Conservation (phyloP, 2,888 invertebrate genomes). For the Tetragonula carbonaria region DNA sequence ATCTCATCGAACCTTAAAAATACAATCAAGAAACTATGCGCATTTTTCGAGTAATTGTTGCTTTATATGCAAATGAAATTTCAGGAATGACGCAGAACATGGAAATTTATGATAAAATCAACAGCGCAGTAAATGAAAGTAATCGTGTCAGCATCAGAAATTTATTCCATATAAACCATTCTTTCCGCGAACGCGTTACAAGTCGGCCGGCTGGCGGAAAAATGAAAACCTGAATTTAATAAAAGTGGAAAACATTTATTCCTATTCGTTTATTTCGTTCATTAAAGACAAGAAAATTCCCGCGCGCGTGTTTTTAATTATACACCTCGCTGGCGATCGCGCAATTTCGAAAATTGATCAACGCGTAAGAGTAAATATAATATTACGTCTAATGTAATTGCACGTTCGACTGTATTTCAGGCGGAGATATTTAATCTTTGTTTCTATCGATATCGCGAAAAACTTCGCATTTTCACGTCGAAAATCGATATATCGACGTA, state of each 20-base stretch:
- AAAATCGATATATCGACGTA: not conserved
- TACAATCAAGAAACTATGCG: not conserved
- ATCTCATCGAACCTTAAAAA: not conserved
- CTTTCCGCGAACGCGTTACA: not conserved
- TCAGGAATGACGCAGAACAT: not conserved
- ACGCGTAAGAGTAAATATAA: not conserved
- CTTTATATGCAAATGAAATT: not conserved
- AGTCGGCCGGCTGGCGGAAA: not conserved
- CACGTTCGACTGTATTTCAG: not conserved
- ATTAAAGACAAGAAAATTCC: not conserved
- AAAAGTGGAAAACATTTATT: not conserved
- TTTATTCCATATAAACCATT: not conserved
- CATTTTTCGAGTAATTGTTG: not conserved
- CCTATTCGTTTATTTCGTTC: not conserved
- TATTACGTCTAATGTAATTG: not conserved
- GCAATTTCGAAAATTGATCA: conserved; percentile 10
- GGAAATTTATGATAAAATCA: not conserved
- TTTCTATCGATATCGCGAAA: conserved; percentile 5
- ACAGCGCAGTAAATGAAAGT: not conserved
- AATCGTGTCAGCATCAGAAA: not conserved
- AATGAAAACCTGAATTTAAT: not conserved
- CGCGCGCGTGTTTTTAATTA: not conserved
- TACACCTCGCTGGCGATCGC: not conserved
- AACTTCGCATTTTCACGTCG: not conserved
- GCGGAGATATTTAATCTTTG: not conserved